A percentile compares a stretch with the other conserved stretches of the same genome.
Conservation (phyloP, 2,797 vertebrate species). For the Oreochromis mossambicus region DNA sequence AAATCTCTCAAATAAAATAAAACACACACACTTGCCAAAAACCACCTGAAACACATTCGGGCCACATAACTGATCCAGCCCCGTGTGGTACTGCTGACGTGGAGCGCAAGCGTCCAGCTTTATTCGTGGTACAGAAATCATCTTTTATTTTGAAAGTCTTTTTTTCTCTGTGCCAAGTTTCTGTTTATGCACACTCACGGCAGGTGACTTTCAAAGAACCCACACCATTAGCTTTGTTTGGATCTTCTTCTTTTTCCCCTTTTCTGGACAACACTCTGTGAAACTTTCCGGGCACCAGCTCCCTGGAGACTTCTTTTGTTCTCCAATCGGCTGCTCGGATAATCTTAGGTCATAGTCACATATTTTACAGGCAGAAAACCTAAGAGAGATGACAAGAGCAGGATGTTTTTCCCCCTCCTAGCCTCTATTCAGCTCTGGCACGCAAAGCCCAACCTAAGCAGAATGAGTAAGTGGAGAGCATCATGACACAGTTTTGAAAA, state of each 20-base stretch:
- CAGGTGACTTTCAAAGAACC: not conserved
- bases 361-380: not conserved
- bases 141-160: not conserved
- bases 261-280: not conserved
- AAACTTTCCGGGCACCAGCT: not conserved
- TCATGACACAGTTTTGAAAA: slow-evolving; percentile 16
- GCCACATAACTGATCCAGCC: not conserved
- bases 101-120: not conserved
- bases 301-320: not conserved
- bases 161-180: not conserved
- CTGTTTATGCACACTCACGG: not conserved
- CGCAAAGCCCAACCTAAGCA: slow-evolving; percentile 1
- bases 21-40: not conserved
- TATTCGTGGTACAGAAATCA: not conserved
- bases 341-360: not conserved
- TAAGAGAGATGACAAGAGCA: not conserved
- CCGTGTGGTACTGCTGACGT: not conserved
- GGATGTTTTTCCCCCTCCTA: not conserved
- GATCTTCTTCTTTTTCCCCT: not conserved
- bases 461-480: slow-evolving; percentile 14
- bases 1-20: not conserved
- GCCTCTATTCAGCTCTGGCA: slow-evolving; percentile 8
- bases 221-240: not conserved
- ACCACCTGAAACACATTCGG: not conserved
- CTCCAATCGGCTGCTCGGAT: not conserved